phyloP scores from a whole-genome alignment of 2,113 vertebrate genomes.

The Malurus cyaneus region DNA sequence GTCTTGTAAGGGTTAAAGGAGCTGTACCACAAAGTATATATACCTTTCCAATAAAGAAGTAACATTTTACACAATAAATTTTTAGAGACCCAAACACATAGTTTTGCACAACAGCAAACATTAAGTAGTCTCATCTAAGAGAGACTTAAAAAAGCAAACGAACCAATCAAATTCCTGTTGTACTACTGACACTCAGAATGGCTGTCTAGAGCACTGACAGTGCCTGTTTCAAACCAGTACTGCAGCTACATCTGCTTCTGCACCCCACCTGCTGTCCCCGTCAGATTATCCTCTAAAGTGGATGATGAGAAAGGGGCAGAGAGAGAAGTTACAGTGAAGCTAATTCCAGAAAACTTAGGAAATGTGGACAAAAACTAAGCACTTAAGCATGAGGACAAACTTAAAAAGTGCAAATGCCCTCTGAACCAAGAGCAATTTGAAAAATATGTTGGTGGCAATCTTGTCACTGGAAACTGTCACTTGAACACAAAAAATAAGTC shows the following conservation, averaged over 20 bases:
- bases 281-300: not conserved
- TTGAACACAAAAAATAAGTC: not conserved
- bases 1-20: not conserved
- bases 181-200: not conserved
- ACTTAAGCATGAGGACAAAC: not conserved
- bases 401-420: rapidly evolving
- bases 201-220: not conserved
- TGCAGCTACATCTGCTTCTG: not conserved
- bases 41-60: not conserved
- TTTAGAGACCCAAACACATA: not conserved
- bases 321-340: not conserved
- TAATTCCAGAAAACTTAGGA: not conserved
- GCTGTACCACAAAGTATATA: not conserved
- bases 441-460: not conserved
- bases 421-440: not conserved
- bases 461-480: not conserved
- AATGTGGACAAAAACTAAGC: not conserved
- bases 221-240: rapidly evolving
- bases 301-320: not conserved
- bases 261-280: not conserved
- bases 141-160: not conserved
- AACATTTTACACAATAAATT: not conserved
- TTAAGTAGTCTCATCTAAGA: not conserved
- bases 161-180: not conserved
- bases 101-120: not conserved